phyloP scores from a whole-genome alignment of 2,113 vertebrate species.

The Daboia siamensis region DNA sequence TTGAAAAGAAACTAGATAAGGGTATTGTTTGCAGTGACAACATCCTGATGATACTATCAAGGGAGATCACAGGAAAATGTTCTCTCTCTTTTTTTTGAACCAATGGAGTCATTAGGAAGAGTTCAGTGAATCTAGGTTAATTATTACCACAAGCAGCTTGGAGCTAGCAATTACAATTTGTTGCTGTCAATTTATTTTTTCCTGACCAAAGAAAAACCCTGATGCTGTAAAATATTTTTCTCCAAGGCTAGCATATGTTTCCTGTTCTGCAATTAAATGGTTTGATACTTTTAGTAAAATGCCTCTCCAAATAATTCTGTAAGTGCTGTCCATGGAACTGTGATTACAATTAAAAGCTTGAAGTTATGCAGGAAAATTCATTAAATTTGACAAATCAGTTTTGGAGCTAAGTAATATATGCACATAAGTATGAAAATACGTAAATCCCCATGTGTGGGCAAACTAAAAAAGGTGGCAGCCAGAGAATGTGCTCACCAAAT shows the following conservation, averaged over 20 bases:
- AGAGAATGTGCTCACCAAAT: neutral
- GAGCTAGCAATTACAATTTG: constrained; percentile 53
- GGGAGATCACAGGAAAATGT: constrained; percentile 76
- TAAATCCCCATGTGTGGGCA: neutral
- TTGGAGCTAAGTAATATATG: neutral
- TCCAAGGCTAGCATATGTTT: constrained; percentile 42
- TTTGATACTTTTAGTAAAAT: constrained; percentile 52
- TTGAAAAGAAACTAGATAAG: constrained; percentile 89
- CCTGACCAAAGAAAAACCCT: constrained; percentile 50
- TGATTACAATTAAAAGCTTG: constrained; percentile 23
- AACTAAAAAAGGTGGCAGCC: neutral
- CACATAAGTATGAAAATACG: neutral
- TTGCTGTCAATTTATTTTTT: constrained; percentile 37
- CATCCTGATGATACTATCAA: constrained; percentile 81
- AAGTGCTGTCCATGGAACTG: constrained; percentile 30
- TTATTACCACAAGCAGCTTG: constrained; percentile 70
- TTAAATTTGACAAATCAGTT: neutral
- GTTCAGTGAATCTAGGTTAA: constrained; percentile 72
- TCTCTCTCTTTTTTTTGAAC: constrained; percentile 70
- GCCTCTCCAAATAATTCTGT: constrained; percentile 27
- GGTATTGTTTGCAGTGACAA: constrained; percentile 86
- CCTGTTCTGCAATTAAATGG: constrained; percentile 10
- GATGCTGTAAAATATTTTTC: constrained; percentile 17
- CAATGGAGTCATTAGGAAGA: constrained; percentile 73
- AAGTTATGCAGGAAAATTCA: constrained; percentile 12